A percentile compares a stretch with the other conserved stretches of the same genome.
Evolutionary conservation across 2,797 vertebrate species (phyloP).

Genomic region (Hybognathus amarus): DNA sequence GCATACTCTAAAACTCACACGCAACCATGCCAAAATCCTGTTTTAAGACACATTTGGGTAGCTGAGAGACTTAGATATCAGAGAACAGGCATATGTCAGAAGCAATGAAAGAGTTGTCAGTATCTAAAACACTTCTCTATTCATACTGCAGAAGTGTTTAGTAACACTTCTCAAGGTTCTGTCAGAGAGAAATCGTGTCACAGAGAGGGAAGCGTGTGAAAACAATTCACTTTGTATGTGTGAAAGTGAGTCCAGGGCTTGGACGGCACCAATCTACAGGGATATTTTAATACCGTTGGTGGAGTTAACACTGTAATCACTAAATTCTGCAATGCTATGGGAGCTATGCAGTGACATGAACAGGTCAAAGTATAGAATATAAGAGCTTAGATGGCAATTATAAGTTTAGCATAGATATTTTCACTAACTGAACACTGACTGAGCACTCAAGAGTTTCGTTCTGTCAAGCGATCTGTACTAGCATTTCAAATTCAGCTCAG

Average conservation of each 20-base stretch:
- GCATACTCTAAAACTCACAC: constrained; percentile 67
- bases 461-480: no score
- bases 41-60: constrained; percentile 2
- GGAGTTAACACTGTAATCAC: constrained; percentile 39
- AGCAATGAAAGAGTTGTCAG: constrained; percentile 44
- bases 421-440: no score
- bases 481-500: no score
- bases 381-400: background rate
- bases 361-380: background rate
- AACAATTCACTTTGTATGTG: constrained; percentile 14
- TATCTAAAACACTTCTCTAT: constrained; percentile 29
- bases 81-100: constrained; percentile 32
- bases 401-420: no score
- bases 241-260: constrained; percentile 44
- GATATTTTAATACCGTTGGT: constrained; percentile 55
- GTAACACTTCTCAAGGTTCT: constrained; percentile 25
- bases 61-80: constrained; percentile 15
- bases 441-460: no score
- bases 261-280: constrained; percentile 57
- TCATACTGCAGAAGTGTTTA: constrained; percentile 28
- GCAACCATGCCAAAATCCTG: constrained; percentile 34
- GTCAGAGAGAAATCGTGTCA: constrained; percentile 38
- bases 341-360: background rate
- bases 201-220: constrained; percentile 55
- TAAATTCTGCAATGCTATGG: constrained; percentile 11